phyloP scores from a whole-genome alignment of 2,113 vertebrate species.

The Hemichromis elongatus region DNA sequence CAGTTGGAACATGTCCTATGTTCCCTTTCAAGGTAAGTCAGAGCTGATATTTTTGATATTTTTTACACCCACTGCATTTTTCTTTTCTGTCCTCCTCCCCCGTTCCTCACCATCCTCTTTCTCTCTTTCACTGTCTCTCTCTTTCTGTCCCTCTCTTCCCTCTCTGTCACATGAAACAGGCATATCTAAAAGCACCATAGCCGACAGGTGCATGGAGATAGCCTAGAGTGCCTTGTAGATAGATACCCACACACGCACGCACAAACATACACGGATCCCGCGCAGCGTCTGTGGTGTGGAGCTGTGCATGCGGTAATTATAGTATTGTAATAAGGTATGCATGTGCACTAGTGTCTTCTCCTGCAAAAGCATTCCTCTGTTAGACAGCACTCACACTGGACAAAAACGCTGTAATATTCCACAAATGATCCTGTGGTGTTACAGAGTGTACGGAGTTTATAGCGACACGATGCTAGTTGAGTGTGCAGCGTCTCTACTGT shows the following conservation, averaged over 20 bases:
- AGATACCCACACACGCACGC: slow-evolving; percentile 10
- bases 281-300: slow-evolving; percentile 26
- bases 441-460: not conserved
- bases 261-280: not conserved
- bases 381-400: not conserved
- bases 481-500: not conserved
- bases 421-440: not conserved
- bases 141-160: slow-evolving; percentile 3
- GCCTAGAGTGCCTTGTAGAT: slow-evolving; percentile 22
- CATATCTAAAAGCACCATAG: slow-evolving; percentile 44
- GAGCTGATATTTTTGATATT: slow-evolving; percentile 13
- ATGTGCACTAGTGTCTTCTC: not conserved
- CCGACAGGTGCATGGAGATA: slow-evolving; percentile 60
- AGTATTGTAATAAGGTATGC: slow-evolving; percentile 51
- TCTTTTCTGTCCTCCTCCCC: slow-evolving; percentile 36
- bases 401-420: not conserved
- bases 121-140: not conserved
- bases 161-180: slow-evolving; percentile 28
- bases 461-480: not conserved
- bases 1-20: slow-evolving; percentile 83
- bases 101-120: slow-evolving; percentile 30
- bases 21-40: slow-evolving; percentile 80
- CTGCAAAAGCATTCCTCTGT: not conserved
- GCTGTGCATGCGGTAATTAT: slow-evolving; percentile 52
- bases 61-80: slow-evolving; percentile 41